These are phyloP conservation scores for Stercorarius parasiticus DNA, from an alignment of 2,113 vertebrate genomes.

Conservation along the genomic window DNA sequence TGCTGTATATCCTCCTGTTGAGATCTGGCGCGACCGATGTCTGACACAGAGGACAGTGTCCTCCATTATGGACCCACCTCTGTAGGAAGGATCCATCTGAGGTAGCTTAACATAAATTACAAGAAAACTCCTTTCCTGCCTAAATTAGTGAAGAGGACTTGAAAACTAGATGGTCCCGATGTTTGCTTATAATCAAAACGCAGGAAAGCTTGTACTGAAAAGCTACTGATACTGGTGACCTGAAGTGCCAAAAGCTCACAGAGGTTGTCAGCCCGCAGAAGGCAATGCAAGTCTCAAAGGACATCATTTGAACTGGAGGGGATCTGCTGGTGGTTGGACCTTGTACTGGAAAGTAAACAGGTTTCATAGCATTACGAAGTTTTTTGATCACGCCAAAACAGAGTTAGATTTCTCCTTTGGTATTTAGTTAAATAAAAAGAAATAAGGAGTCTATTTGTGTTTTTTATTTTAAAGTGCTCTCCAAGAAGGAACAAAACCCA, in stretches of 20 bases:
- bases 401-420: not conserved
- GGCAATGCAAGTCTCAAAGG: not conserved
- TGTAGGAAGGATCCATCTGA: not conserved
- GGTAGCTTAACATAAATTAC: not conserved
- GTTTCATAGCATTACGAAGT: not conserved
- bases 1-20: not conserved
- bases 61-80: not conserved
- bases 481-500: not conserved
- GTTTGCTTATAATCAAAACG: not conserved
- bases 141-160: not conserved
- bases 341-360: not conserved
- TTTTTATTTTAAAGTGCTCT: not conserved
- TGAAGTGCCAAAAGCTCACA: not conserved
- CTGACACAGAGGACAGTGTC: not conserved
- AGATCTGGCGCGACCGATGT: not conserved
- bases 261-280: not conserved
- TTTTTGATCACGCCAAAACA: not conserved
- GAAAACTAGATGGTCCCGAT: not conserved
- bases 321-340: not conserved
- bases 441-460: not conserved
- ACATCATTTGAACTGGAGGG: not conserved
- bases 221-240: not conserved
- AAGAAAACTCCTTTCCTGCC: not conserved
- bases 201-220: not conserved
- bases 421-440: slow-evolving; percentile 11